phyloP scores from a whole-genome alignment of 2,113 vertebrate genomes.

The Erythrolamprus reginae region DNA sequence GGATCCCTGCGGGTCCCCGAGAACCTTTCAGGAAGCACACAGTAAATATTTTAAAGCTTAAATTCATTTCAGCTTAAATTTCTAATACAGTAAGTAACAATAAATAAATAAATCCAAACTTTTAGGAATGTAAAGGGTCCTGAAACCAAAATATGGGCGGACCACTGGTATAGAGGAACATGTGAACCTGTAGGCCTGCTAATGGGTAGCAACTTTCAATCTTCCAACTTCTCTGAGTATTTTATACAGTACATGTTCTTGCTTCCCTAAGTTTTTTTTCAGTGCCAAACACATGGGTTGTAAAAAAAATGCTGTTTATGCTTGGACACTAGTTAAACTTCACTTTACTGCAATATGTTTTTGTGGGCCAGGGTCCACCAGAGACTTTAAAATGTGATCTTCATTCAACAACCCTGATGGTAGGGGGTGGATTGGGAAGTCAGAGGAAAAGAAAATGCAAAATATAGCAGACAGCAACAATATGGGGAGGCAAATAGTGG shows the following conservation, averaged over 20 bases:
- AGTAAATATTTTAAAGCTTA: not conserved
- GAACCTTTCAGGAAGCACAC: not conserved
- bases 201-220: not conserved
- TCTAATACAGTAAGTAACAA: not conserved
- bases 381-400: not conserved
- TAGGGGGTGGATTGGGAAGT: not conserved
- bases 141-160: not conserved
- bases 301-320: not conserved
- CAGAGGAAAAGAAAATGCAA: not conserved
- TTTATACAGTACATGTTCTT: not conserved
- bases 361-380: not conserved
- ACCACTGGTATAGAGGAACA: not conserved
- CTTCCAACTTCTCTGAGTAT: not conserved
- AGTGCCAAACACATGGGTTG: not conserved
- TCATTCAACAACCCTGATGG: not conserved
- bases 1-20: not conserved
- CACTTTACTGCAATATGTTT: not conserved
- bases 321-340: not conserved
- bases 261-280: not conserved
- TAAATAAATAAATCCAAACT: not conserved
- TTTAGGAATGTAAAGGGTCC: not conserved
- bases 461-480: not conserved
- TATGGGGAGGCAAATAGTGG: not conserved
- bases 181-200: constrained; percentile 58
- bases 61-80: not conserved